phyloP scores from a whole-genome alignment of 2,113 vertebrate genomes.

The Nerophis ophidion region DNA sequence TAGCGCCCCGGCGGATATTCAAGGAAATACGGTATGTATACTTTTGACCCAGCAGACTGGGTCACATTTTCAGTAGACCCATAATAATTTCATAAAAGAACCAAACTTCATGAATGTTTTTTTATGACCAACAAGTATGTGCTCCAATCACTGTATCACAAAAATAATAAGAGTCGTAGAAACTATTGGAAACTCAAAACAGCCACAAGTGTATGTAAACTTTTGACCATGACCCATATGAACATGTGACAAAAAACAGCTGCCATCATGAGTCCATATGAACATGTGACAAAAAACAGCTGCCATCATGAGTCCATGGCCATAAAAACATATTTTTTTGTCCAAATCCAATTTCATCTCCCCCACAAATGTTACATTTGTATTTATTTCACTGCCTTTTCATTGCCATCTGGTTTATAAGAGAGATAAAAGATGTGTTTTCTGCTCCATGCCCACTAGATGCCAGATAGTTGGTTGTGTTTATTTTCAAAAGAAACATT shows the following conservation, averaged over 20 bases:
- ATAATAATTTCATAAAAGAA: too few species aligned
- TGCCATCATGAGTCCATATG: not conserved
- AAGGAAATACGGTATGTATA: too few species aligned
- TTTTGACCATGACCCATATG: too few species aligned
- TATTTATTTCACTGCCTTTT: slow-evolving; percentile 38
- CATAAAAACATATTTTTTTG: slow-evolving; percentile 2
- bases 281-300: not conserved
- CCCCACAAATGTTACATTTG: slow-evolving; percentile 32
- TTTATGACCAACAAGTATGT: too few species aligned
- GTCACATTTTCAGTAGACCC: too few species aligned
- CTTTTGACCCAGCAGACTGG: too few species aligned
- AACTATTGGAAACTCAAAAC: too few species aligned
- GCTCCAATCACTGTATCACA: too few species aligned
- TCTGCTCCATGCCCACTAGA: slow-evolving; percentile 13
- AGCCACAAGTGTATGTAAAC: too few species aligned
- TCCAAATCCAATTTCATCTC: slow-evolving; percentile 46
- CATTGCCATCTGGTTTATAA: slow-evolving; percentile 35
- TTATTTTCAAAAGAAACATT: slow-evolving; percentile 39
- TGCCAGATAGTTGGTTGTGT: slow-evolving; percentile 39
- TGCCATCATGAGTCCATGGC: not conserved
- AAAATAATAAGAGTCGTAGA: too few species aligned
- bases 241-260: not conserved
- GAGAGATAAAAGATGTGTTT: slow-evolving; percentile 22
- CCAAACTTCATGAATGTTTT: too few species aligned
- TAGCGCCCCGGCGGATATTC: too few species aligned